Conservation (phyloP, 2,113 vertebrate species). For the Pangasianodon hypophthalmus region DNA sequence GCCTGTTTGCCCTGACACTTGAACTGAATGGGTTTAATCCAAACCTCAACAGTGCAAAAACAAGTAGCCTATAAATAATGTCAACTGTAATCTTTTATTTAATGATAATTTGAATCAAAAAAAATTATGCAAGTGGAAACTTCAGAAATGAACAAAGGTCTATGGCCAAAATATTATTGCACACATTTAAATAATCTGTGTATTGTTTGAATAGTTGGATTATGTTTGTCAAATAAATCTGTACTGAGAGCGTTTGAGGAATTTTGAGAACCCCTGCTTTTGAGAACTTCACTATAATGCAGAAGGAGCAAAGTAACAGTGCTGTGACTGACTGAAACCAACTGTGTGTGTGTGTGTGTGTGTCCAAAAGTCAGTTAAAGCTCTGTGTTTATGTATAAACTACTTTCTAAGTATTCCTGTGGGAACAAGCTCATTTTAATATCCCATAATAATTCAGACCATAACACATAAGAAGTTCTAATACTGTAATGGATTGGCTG, state of each 20-base stretch:
- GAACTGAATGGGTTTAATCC: background rate
- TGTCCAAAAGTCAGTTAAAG: constrained; percentile 7
- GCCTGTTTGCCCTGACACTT: background rate
- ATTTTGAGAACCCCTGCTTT: background rate
- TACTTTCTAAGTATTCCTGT: constrained; percentile 18
- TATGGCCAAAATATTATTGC: background rate
- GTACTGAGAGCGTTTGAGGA: background rate
- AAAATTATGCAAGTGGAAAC: background rate
- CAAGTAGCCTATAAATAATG: background rate
- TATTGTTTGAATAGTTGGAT: background rate
- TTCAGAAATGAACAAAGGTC: background rate
- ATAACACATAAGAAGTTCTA: background rate
- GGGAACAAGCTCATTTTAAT: constrained; percentile 9
- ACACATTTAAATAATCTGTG: background rate
- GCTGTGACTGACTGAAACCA: background rate
- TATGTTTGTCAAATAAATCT: background rate
- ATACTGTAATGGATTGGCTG: constrained; percentile 5
- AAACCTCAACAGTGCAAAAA: background rate
- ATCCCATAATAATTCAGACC: constrained; percentile 19
- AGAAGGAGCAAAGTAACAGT: background rate
- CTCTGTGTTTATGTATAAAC: constrained; percentile 30
- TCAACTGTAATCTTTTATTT: background rate
- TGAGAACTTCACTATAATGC: background rate
- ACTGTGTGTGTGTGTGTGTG: constrained; percentile 14
- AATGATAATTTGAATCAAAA: background rate